Base-by-base conservation (phyloP, 2,888 invertebrate genomes). In the Drosophila multiciliata region DNA sequence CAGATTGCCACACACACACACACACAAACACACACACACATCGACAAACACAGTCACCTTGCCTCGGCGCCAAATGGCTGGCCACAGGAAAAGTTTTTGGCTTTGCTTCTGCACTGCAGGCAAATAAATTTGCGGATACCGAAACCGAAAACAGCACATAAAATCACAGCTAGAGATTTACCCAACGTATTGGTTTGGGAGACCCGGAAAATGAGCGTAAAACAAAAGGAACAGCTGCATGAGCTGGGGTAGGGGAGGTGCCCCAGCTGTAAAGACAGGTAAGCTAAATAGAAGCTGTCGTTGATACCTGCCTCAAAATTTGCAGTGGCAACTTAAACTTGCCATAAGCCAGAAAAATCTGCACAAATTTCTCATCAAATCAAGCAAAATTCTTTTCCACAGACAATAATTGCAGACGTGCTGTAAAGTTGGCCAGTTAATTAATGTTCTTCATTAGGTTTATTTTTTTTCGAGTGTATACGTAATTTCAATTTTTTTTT, bases 111-210 rank as follows among this genome's bases (percentile, higher is more conserved):
- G 89, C 84, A 85, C 84, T 85, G 85, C 85, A 85, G 85, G 82
- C 89, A 85, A 85, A 85, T 85, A 85, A 85, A 85, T 85, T 85
- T 85, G 70, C 82, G 84, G 84, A 84, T 88, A 86, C 89, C 74
- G 71, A 84, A 88, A 89, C 84, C 89, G 79, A 85, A 85, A 87
- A 87, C 84, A 85, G 89, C 82, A 85, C 82, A 89, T 85, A 85
- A 85, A 89, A 85, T 85, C 85, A 89, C 87, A 81, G 86, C 72
- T 66, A 82, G 75, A 83, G 87, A 89, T 79, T 79, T 82, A 78
- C 66, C 65, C 65, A 83, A 86, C 79, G 69, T 69, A 76, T 75
- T 72, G 49, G 65, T 55, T 12, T 54, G 26, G 36, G 54, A 38
- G 54, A 54, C 26, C 36, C 26, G 42, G 53, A 52, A 33, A 55